Base-by-base conservation (phyloP, 2,888 invertebrate species). In the Prenolepis imparis region DNA sequence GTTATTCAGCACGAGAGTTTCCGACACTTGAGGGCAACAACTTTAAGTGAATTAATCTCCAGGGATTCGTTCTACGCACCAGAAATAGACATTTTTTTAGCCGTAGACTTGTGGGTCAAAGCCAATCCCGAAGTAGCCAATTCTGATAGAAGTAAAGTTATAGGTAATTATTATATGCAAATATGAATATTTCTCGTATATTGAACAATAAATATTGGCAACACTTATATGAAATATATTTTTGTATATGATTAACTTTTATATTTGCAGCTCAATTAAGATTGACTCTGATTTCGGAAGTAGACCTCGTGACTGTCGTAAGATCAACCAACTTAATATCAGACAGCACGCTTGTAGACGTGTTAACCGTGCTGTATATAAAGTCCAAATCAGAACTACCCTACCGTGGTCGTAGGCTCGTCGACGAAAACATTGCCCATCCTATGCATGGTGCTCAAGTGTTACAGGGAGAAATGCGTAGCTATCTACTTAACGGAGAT, bases 61-160 rank as follows among this genome's bases (percentile, higher is more conserved):
- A 96, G 99, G 72, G 98, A 99, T 95, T 99, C 99, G 9, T 99
- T 99, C 95, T 99, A 98, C 95, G 99, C 98, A 0, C 97, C 98
- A 0, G 99, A 99, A 95, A 98, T 98, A 57, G 98, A 99, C 91
- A 99, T 99, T 89, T 99, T 99, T 95, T 96, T 96, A 91, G 98
- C 98, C 0, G 98, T 99, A 0, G 96, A 97, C 94, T 96, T 96
- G 82, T 99, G 99, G 99, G 97, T 97, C 90, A 96, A 96, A 89
- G 96, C 97, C 41, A 98, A 99, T 95, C 96, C 96, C 84, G 96
- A 96, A 86, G 96, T n/a, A n/a, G n/a, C n/a, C n/a, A n/a, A n/a
- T n/a, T n/a, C 96, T 92, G 96, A 93, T 57, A 67, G 89, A 6
- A 89, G 90, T 41, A 87, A 89, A 73, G 92, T 94, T 72, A 89